Evolutionary conservation across 2,797 vertebrate genomes (phyloP).

Genomic region (Anguilla obscura): DNA sequence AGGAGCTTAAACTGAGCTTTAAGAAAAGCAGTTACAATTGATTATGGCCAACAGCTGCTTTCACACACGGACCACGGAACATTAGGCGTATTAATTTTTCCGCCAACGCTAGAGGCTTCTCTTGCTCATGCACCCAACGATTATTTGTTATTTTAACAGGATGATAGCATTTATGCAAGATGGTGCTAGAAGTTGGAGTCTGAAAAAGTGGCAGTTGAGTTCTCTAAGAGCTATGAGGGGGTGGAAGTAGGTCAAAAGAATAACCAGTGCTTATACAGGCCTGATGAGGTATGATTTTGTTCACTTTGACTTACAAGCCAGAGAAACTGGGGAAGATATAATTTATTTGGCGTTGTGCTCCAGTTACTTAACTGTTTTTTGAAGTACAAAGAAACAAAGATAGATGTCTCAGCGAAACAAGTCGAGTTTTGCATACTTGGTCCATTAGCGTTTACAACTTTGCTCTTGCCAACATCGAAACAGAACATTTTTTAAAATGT

Average conservation of each 20-base stretch:
- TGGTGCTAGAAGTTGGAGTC: neutral
- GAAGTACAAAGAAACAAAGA: neutral
- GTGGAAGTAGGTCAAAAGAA: slow-evolving; percentile 8
- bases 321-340: neutral
- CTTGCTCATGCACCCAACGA: neutral
- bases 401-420: neutral
- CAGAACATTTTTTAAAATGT: neutral
- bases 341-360: neutral
- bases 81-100: neutral
- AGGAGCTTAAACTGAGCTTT: neutral
- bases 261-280: neutral
- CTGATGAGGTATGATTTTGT: neutral
- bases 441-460: neutral
- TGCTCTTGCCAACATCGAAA: neutral
- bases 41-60: neutral
- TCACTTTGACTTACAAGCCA: neutral
- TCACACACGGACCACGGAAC: neutral
- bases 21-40: neutral
- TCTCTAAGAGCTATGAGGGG: neutral
- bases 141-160: neutral
- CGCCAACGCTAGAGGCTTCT: neutral
- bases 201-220: neutral
- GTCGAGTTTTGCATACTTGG: neutral
- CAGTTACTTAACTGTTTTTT: neutral
- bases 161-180: neutral